Percentiles rank a stretch among this genome's conserved stretches.
Evolutionary conservation across 2,797 vertebrate genomes (phyloP).

Genomic region (Sebastes trivittatus): DNA sequence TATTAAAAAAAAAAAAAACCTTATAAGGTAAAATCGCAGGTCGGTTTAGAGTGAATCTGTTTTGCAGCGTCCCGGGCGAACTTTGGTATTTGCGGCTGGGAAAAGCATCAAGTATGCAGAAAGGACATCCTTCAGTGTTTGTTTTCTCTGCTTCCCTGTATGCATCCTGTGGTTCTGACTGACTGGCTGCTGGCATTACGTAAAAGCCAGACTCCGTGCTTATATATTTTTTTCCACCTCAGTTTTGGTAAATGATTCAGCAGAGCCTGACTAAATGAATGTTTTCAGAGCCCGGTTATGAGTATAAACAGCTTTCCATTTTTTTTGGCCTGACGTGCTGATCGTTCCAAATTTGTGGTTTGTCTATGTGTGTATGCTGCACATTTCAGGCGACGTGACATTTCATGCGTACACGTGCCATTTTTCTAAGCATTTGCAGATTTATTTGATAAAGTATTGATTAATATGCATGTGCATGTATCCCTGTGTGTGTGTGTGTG

Average conservation of each 20-base stretch:
- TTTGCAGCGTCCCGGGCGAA: conserved; percentile 69
- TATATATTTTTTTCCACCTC: conserved; percentile 71
- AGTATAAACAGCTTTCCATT: conserved; percentile 60
- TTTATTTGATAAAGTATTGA: conserved; percentile 1
- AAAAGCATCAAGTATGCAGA: conserved; percentile 77
- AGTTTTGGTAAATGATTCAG: conserved; percentile 78
- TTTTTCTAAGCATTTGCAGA: conserved; percentile 14
- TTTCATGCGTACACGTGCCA: conserved; percentile 11
- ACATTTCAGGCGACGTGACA: conserved; percentile 30
- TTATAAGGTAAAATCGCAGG: conserved; percentile 83
- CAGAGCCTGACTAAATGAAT: conserved; percentile 65
- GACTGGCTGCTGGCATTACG: conserved; percentile 69
- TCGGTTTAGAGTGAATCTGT: conserved; percentile 68
- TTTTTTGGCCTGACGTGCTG: conserved; percentile 10
- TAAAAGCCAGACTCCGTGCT: conserved; percentile 71
- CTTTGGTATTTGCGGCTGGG: conserved; percentile 77
- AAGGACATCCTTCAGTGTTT: conserved; percentile 78
- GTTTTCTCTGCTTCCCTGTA: conserved; percentile 74
- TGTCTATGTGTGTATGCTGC: conserved; percentile 31
- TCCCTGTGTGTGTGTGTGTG: background rate
- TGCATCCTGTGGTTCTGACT: conserved; percentile 72
- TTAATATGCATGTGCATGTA: background rate
- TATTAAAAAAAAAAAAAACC: conserved; percentile 57
- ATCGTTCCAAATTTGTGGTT: conserved; percentile 49
- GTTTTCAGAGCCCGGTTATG: conserved; percentile 64